These are phyloP conservation scores for Drosophila obscura DNA, from an alignment of 1,140 invertebrate species.

Conservation along the genomic window DNA sequence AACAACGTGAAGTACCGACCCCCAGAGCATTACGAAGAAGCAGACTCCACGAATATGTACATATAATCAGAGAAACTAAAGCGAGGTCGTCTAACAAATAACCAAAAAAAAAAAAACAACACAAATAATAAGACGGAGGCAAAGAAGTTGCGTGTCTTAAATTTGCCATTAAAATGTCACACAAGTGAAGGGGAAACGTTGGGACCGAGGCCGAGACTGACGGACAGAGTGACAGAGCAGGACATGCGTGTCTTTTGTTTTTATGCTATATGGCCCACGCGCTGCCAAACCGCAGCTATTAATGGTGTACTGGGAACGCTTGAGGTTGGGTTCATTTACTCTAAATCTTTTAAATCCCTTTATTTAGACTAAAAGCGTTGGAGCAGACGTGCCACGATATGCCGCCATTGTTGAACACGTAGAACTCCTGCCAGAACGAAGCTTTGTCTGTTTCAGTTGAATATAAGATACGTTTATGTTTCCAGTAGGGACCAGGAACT, in stretches of 20 bases:
- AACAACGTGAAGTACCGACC: slow-evolving; percentile 29
- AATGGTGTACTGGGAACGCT: slow-evolving; percentile 65
- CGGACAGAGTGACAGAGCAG: slow-evolving; percentile 42
- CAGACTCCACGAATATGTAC: slow-evolving; percentile 11
- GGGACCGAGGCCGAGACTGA: slow-evolving; percentile 33
- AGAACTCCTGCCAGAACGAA: slow-evolving; percentile 27
- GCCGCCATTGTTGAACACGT: slow-evolving; percentile 2
- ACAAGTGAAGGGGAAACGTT: slow-evolving; percentile 40
- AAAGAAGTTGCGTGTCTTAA: slow-evolving; percentile 78
- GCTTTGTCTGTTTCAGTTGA: slow-evolving; percentile 40
- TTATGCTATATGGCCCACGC: slow-evolving; percentile 66
- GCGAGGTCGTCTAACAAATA: slow-evolving; percentile 65
- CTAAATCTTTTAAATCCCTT: slow-evolving; percentile 82
- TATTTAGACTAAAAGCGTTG: slow-evolving; percentile 79
- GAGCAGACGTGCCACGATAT: slow-evolving; percentile 53
- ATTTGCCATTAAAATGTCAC: slow-evolving; percentile 80
- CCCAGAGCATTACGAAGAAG: slow-evolving; percentile 7
- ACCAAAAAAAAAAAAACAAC: slow-evolving; percentile 31
- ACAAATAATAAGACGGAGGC: not conserved
- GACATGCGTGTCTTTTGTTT: slow-evolving; percentile 80
- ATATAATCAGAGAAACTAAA: slow-evolving; percentile 58
- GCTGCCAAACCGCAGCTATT: slow-evolving; percentile 39
- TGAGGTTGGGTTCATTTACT: slow-evolving; percentile 81
- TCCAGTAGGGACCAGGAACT: slow-evolving; percentile 22
- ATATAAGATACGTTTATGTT: slow-evolving; percentile 23